These are phyloP conservation scores for Mongoloraphidia duomilia DNA, from an alignment of 2,888 invertebrate genomes.

Conservation along the genomic window DNA sequence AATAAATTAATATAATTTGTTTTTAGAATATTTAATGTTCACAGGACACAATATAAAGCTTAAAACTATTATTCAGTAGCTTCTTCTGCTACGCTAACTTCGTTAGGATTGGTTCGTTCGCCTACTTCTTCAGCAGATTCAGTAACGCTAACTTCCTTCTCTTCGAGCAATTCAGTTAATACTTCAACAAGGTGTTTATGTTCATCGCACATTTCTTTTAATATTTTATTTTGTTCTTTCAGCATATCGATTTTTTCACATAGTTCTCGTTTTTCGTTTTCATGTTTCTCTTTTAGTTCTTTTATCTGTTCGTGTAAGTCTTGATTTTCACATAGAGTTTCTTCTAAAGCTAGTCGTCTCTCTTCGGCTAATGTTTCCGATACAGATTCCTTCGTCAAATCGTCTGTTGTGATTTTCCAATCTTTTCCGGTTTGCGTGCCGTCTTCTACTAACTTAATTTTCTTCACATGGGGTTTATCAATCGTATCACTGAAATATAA, in stretches of 20 bases:
- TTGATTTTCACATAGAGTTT: constrained; percentile 58
- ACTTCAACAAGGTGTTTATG: constrained; percentile 60
- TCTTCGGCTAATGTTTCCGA: constrained; percentile 65
- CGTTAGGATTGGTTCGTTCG: no score
- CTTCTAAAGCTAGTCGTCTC: constrained; percentile 53
- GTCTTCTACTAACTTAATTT: constrained; percentile 39
- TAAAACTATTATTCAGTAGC: constrained; percentile 7
- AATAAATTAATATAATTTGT: no score
- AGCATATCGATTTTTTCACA: constrained; percentile 32
- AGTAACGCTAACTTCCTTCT: constrained; percentile 37
- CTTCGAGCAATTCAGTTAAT: constrained; percentile 53
- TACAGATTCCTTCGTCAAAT: constrained; percentile 44
- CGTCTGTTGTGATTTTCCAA: constrained; percentile 44
- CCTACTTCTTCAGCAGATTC: constrained; percentile 26
- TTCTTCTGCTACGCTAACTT: constrained; percentile 10
- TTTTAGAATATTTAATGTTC: no score
- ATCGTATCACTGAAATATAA: constrained; percentile 22
- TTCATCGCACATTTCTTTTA: constrained; percentile 60
- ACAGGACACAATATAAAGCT: not conserved
- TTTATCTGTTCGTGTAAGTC: constrained; percentile 36
- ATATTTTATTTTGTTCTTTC: constrained; percentile 47
- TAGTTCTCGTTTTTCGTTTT: constrained; percentile 47
- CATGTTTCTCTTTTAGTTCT: constrained; percentile 41
- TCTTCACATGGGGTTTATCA: constrained; percentile 28
- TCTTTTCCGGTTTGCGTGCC: constrained; percentile 44